Evolutionary conservation across 2,797 vertebrate species (phyloP).

Genomic region (Tiaroga cobitis): DNA sequence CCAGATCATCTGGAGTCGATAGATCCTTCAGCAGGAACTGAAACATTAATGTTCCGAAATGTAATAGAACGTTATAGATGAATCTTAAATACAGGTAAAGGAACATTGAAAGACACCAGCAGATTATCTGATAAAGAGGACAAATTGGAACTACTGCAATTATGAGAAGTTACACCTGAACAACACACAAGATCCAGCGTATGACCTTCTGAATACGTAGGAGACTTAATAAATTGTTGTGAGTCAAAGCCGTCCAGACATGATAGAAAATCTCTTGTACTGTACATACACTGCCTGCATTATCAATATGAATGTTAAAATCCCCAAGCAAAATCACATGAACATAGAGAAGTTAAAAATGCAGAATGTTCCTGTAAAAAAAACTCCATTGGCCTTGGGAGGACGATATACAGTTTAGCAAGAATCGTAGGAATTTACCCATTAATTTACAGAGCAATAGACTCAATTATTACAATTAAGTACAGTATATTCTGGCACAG

Average conservation of each 20-base stretch:
- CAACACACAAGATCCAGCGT: constrained; percentile 10
- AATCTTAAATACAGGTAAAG: background rate
- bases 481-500: background rate
- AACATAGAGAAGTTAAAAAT: background rate
- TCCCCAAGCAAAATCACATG: background rate
- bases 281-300: background rate
- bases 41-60: background rate
- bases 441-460: background rate
- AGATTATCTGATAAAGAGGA: background rate
- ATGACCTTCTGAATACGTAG: constrained; percentile 23
- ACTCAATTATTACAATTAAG: too few relatives aligned
- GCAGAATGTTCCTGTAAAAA: background rate
- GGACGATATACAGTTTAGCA: background rate
- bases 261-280: background rate
- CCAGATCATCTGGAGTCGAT: background rate
- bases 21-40: background rate
- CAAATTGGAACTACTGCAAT: background rate
- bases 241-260: background rate
- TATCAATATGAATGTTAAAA: background rate
- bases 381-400: background rate
- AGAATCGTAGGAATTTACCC: background rate
- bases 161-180: background rate
- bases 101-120: background rate
- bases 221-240: constrained; percentile 4
- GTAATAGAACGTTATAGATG: background rate